phyloP scores from a whole-genome alignment of 2,888 invertebrate genomes.

The Acanthoscelides obtectus region DNA sequence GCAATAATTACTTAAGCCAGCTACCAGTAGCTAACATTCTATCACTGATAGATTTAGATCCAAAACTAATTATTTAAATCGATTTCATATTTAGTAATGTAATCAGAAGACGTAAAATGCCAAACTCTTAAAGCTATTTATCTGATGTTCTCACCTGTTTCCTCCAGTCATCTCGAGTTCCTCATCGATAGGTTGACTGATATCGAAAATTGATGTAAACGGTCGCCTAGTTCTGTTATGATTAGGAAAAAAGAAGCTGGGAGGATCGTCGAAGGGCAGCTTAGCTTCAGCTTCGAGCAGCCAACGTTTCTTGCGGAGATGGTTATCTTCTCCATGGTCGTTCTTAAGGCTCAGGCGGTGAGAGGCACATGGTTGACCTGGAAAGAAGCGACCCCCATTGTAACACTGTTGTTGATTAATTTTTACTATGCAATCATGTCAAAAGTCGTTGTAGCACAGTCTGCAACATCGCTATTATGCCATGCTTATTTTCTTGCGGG shows the following conservation, averaged over 20 bases:
- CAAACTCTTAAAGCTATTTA: too few species aligned
- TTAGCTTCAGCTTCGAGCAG: constrained; percentile 59
- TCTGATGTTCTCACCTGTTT: constrained; percentile 8
- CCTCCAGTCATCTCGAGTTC: constrained; percentile 37
- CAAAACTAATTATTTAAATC: too few species aligned
- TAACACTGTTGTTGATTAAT: too few species aligned
- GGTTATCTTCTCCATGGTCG: constrained; percentile 18
- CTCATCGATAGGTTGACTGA: constrained; percentile 43
- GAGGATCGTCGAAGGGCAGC: constrained; percentile 45
- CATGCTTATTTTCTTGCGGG: too few species aligned
- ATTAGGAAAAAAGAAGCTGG: constrained; percentile 49
- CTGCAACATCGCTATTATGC: too few species aligned
- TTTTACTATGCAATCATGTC: too few species aligned
- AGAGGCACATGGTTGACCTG: constrained; percentile 37
- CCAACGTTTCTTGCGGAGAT: constrained; percentile 58
- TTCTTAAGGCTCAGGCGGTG: constrained; percentile 34
- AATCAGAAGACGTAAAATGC: too few species aligned
- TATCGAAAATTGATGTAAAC: constrained; percentile 43
- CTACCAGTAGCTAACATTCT: too few species aligned
- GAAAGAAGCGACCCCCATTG: constrained; percentile 10
- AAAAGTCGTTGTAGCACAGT: too few species aligned
- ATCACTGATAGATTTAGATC: too few species aligned
- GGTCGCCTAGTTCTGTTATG: constrained; percentile 49
- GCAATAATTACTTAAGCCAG: too few species aligned
- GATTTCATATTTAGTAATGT: too few species aligned